These are phyloP conservation scores for Hecatera dysodea DNA, from an alignment of 2,888 invertebrate species.

Conservation along the genomic window DNA sequence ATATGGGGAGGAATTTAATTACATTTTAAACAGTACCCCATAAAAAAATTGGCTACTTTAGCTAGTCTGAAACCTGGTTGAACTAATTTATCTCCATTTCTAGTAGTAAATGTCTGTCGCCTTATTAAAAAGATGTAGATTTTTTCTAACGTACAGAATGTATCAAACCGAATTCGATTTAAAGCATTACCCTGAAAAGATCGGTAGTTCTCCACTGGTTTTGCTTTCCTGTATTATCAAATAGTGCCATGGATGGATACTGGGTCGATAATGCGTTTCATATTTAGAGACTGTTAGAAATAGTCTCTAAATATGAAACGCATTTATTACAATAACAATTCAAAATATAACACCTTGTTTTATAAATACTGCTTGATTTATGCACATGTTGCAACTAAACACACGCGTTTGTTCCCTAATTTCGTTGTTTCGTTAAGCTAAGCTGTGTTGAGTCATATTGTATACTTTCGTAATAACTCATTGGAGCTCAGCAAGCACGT, in stretches of 20 bases:
- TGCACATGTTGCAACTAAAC: slow-evolving; percentile 37
- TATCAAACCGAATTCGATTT: slow-evolving; percentile 3
- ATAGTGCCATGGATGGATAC: neutral
- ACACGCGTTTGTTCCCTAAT: slow-evolving; percentile 50
- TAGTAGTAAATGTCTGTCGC: too few relatives aligned
- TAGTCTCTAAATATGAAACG: slow-evolving; percentile 14
- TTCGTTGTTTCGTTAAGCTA: slow-evolving; percentile 56
- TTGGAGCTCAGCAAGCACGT: slow-evolving; percentile 67
- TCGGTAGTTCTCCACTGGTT: neutral
- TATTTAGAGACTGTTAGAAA: too few relatives aligned
- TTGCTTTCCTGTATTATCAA: neutral
- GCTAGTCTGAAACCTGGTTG: too few relatives aligned
- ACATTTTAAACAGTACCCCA: too few relatives aligned
- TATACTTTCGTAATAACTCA: slow-evolving; percentile 61
- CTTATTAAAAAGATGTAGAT: too few relatives aligned
- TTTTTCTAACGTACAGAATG: too few relatives aligned
- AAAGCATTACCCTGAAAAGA: neutral
- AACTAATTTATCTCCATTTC: too few relatives aligned
- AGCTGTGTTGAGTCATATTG: slow-evolving; percentile 57
- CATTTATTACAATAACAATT: slow-evolving; percentile 31
- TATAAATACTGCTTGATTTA: slow-evolving; percentile 46
- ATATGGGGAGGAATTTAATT: too few relatives aligned
- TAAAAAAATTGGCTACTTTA: too few relatives aligned
- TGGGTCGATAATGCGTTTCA: too few relatives aligned
- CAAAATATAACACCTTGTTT: slow-evolving; percentile 39